These are phyloP conservation scores for Eueremaeus valkanovi DNA, from an alignment of 2,888 invertebrate genomes.

Conservation along the genomic window DNA sequence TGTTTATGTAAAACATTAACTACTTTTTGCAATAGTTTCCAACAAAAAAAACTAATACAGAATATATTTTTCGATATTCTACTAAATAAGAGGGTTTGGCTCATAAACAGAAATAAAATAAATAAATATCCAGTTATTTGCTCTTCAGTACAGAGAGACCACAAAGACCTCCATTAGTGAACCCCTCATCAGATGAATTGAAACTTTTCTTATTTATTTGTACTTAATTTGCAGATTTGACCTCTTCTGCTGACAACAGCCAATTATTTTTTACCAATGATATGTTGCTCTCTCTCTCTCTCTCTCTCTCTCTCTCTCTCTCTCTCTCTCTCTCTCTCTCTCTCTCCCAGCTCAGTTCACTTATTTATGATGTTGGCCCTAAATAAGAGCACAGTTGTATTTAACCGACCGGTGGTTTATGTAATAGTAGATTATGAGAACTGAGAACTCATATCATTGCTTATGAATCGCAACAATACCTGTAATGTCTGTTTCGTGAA, in stretches of 20 bases:
- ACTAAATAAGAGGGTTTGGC: conserved; percentile 8
- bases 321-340: conserved; percentile 48
- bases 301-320: conserved; percentile 48
- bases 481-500: conserved; percentile 28
- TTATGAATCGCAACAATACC: conserved; percentile 22
- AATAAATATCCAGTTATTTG: conserved; percentile 1
- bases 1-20: not conserved
- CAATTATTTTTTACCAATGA: conserved; percentile 18
- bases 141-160: not conserved
- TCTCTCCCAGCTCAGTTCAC: conserved; percentile 8
- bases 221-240: conserved; percentile 3
- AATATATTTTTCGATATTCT: not conserved
- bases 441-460: conserved; percentile 1
- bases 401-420: not conserved
- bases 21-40: not conserved
- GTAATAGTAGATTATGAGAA: conserved; percentile 12
- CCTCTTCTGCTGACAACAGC: not conserved
- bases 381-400: conserved; percentile 17
- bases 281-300: conserved; percentile 39
- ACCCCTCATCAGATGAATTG: conserved; percentile 23
- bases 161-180: conserved; percentile 3
- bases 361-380: not conserved
- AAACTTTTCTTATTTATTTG: conserved; percentile 29
- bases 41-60: not conserved
- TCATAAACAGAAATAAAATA: not conserved